Percentiles rank a stretch among this genome's conserved stretches.
Conservation (phyloP, 2,797 vertebrate genomes). For the Clamator glandarius region DNA sequence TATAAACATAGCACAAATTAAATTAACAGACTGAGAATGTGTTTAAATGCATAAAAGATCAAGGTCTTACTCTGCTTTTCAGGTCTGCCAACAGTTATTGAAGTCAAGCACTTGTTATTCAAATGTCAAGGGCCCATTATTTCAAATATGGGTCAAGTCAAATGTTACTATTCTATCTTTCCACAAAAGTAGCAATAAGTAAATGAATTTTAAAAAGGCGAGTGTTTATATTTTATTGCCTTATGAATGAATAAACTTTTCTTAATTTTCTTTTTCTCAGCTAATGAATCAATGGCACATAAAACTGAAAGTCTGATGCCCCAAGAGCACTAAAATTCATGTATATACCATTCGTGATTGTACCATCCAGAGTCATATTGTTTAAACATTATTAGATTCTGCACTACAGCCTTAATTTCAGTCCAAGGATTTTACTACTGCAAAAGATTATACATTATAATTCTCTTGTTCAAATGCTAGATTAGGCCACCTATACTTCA, state of each 20-base stretch:
- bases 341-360: neutral
- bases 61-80: neutral
- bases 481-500: neutral
- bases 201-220: neutral
- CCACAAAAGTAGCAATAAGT: neutral
- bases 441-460: neutral
- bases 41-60: neutral
- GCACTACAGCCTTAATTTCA: neutral
- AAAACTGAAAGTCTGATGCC: neutral
- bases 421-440: neutral
- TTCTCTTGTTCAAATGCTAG: neutral
- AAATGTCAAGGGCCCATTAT: neutral
- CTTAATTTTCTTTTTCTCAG: neutral
- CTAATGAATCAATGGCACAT: neutral
- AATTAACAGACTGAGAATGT: neutral
- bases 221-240: neutral
- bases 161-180: neutral
- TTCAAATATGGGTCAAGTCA: neutral
- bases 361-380: neutral
- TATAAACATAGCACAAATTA: neutral
- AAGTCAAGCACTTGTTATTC: neutral
- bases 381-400: neutral
- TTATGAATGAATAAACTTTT: neutral
- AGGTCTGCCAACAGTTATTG: neutral
- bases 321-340: neutral